Evolutionary conservation across 2,113 vertebrate genomes (phyloP).

Genomic region (Boulengeromyrus knoepffleri): DNA sequence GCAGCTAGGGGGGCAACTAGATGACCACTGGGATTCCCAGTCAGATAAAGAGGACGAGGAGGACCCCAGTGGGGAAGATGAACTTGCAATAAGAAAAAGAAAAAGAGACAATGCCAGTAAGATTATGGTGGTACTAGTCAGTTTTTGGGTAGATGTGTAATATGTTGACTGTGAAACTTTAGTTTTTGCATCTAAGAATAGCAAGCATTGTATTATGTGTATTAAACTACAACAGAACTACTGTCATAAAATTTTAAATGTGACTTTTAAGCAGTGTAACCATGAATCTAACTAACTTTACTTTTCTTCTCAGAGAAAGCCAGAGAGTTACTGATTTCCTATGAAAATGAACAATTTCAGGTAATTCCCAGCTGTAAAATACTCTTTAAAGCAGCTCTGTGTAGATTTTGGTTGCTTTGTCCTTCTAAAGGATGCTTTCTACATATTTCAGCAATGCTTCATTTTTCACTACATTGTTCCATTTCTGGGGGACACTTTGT

Average conservation of each 20-base stretch:
- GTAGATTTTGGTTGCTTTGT: not conserved
- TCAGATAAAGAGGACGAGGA: slow-evolving; percentile 47
- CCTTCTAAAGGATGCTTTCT: not conserved
- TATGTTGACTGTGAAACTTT: not conserved
- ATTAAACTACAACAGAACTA: not conserved
- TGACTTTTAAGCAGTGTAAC: not conserved
- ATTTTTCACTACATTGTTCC: not conserved
- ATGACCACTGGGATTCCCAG: slow-evolving; percentile 62
- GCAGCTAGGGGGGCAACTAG: slow-evolving; percentile 70
- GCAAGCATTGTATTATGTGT: not conserved
- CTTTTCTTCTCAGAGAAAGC: slow-evolving; percentile 57
- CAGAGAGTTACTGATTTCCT: slow-evolving; percentile 71
- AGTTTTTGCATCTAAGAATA: not conserved
- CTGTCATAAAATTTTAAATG: not conserved
- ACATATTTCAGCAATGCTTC: not conserved
- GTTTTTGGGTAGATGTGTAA: not conserved
- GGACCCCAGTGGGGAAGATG: slow-evolving; percentile 36
- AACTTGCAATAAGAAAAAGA: slow-evolving; percentile 48
- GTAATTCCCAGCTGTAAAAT: slow-evolving; percentile 45
- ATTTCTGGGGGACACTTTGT: not conserved
- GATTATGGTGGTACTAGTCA: not conserved
- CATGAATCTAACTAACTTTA: not conserved
- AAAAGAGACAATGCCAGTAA: slow-evolving; percentile 71
- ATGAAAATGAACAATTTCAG: slow-evolving; percentile 77
- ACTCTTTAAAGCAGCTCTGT: not conserved